A percentile compares a stretch with the other conserved stretches of the same genome.
These are phyloP conservation scores for Mirounga angustirostris DNA, from an alignment of 2,113 vertebrate species.

Conservation along the genomic window DNA sequence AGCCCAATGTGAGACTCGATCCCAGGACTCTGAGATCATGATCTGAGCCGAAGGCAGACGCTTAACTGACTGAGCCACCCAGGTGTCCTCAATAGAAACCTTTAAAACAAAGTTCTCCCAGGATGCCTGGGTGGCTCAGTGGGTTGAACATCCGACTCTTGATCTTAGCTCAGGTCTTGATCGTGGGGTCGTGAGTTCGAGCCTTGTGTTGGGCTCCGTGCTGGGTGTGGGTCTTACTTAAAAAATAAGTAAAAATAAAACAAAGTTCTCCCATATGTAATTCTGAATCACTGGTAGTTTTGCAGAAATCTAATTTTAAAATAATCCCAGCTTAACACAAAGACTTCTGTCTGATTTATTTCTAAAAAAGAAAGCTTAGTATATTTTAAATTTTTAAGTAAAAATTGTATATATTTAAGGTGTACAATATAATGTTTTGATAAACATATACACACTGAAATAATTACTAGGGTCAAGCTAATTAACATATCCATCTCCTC, in stretches of 20 bases:
- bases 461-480: not conserved
- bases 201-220: not conserved
- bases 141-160: not conserved
- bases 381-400: conserved; percentile 2
- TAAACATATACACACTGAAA: conserved; percentile 21
- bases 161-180: not conserved
- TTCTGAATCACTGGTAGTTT: conserved; percentile 28
- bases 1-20: rapidly evolving
- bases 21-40: too few relatives aligned
- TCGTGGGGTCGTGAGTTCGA: not conserved
- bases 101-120: not conserved
- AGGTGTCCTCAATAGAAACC: not conserved
- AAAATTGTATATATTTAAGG: not conserved
- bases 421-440: not conserved
- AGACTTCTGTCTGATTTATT: conserved; percentile 35
- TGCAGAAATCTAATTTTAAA: conserved; percentile 26
- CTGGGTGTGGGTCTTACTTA: not conserved
- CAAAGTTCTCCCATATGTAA: not conserved
- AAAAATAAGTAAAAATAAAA: not conserved
- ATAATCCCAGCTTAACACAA: conserved; percentile 50
- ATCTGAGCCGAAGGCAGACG: too few relatives aligned
- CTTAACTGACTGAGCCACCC: too few relatives aligned
- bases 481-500: not conserved
- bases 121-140: not conserved
- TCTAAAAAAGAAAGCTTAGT: conserved; percentile 23